Conservation (phyloP, 2,888 invertebrate species). For the Cerastis leucographa region DNA sequence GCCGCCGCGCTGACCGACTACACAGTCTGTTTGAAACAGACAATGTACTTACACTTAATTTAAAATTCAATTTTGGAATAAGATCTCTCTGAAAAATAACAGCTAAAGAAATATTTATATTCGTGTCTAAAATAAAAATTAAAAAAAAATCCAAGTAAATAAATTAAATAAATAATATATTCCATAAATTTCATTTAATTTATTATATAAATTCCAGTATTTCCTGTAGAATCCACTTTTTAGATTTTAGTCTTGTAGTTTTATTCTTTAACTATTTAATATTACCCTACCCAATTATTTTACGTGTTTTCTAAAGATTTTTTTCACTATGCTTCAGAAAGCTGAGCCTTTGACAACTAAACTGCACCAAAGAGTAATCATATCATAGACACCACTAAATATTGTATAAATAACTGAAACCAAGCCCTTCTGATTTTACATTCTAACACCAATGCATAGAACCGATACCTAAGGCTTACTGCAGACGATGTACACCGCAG, state of each 20-base stretch:
- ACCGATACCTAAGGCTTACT: constrained; percentile 43
- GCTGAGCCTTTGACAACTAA: neutral
- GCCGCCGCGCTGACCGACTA: no score
- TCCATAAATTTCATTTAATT: no score
- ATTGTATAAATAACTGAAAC: neutral
- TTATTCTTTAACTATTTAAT: no score
- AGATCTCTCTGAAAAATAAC: neutral
- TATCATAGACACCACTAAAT: neutral
- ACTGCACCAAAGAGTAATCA: neutral
- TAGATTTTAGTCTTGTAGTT: no score
- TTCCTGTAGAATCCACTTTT: no score
- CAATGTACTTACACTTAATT: constrained; percentile 1
- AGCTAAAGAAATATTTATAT: no score
- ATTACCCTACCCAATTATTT: neutral
- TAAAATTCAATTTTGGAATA: constrained; percentile 11
- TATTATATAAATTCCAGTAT: no score
- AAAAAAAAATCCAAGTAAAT: no score
- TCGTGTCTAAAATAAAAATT: no score
- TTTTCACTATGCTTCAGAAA: neutral
- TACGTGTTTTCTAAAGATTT: neutral
- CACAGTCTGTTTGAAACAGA: neutral
- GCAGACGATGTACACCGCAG: constrained; percentile 48
- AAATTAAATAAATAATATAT: no score
- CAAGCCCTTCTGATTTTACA: constrained; percentile 5
- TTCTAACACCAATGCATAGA: constrained; percentile 16